Evolutionary conservation across 2,797 vertebrate species (phyloP).

Genomic region (Paramormyrops hopkinsi): DNA sequence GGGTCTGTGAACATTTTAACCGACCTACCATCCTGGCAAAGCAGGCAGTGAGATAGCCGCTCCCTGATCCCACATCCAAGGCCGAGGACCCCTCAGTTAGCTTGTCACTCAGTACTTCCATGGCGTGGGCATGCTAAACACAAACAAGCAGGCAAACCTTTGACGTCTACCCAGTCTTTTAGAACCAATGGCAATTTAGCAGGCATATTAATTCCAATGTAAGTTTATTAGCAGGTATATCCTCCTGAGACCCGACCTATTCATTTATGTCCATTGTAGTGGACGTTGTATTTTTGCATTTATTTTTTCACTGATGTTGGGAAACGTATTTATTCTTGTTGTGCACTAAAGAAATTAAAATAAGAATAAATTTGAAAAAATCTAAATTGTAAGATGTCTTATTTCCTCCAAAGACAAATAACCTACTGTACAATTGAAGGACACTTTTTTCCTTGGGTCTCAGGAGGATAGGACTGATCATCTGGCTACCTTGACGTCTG

Average conservation of each 20-base stretch:
- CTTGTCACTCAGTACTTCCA: slow-evolving; percentile 80
- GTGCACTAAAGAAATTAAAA: no score
- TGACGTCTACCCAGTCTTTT: background rate
- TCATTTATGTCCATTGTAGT: no score
- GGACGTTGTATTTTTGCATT: no score
- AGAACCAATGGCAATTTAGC: background rate
- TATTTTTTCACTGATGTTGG: no score
- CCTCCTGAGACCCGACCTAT: no score
- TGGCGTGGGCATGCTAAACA: slow-evolving; percentile 76
- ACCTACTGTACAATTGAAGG: no score
- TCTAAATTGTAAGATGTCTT: no score
- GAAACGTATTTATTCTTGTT: no score
- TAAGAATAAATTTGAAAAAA: no score
- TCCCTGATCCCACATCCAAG: slow-evolving; percentile 84
- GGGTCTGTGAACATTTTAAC: background rate
- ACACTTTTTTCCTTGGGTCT: no score
- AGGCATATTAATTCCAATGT: background rate
- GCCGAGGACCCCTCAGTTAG: slow-evolving; percentile 75
- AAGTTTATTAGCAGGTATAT: background rate
- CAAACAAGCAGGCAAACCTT: background rate
- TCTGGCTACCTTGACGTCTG: background rate
- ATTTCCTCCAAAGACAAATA: no score
- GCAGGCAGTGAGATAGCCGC: slow-evolving; percentile 83
- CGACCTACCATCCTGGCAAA: slow-evolving; percentile 80
- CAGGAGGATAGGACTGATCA: background rate